Evolutionary conservation across 2,888 invertebrate genomes (phyloP).

Genomic region (Maniola hyperantus): DNA sequence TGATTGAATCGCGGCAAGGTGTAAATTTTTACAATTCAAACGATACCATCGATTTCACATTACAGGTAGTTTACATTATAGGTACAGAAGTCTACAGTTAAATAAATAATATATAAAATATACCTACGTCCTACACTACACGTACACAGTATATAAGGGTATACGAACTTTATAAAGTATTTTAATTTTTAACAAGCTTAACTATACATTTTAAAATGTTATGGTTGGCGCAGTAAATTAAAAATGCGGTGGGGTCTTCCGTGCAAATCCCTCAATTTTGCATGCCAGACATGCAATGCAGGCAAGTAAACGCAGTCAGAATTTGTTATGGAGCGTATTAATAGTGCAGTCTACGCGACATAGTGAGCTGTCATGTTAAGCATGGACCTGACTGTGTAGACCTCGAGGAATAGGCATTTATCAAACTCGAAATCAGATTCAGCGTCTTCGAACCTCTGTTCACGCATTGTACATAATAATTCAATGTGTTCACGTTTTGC

Average conservation of each 20-base stretch:
- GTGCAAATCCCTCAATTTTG: constrained; percentile 37
- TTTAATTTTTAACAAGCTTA: background rate
- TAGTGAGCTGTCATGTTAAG: constrained; percentile 33
- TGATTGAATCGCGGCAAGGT: too few species aligned
- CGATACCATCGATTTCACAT: too few species aligned
- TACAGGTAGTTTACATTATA: too few species aligned
- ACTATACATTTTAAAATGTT: constrained; percentile 25
- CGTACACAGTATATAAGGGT: background rate
- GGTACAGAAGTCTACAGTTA: too few species aligned
- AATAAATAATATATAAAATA: too few species aligned
- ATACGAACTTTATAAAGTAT: too few species aligned
- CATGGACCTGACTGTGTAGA: constrained; percentile 19
- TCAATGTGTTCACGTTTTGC: background rate
- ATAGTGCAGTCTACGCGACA: constrained; percentile 33
- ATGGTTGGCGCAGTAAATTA: constrained; percentile 27
- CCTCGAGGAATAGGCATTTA: constrained; percentile 5
- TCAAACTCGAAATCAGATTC: background rate
- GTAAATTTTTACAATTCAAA: too few species aligned
- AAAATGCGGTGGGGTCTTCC: constrained; percentile 33
- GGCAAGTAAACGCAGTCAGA: constrained; percentile 37
- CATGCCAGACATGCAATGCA: constrained; percentile 39
- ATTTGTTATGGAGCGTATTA: constrained; percentile 39
- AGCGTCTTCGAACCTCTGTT: background rate
- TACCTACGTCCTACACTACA: too few species aligned
- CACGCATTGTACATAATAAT: too few species aligned